Conservation (phyloP, 92 coral and sea anemone species). For the Pocillopora grandis region DNA sequence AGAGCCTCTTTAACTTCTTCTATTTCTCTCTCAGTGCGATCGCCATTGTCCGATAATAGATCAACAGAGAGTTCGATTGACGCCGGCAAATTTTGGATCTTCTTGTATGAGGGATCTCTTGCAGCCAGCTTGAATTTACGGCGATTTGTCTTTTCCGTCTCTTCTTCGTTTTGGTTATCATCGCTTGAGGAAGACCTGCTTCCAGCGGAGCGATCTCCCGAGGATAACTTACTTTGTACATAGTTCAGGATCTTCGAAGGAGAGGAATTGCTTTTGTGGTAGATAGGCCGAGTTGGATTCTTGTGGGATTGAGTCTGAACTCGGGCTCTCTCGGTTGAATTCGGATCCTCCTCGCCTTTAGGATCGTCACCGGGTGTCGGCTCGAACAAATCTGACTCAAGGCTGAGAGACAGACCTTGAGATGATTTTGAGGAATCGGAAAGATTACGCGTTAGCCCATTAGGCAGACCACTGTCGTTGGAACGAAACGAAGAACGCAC, state of each 20-base stretch:
- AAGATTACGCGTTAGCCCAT: not conserved
- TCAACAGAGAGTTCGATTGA: not conserved
- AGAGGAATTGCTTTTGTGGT: conserved; percentile 44
- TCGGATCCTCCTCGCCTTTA: conserved; percentile 5
- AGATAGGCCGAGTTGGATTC: conserved; percentile 38
- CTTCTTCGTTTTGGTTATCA: not conserved
- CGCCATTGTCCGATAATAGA: conserved; percentile 4
- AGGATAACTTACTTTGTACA: conserved; percentile 8
- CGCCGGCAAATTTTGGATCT: not conserved
- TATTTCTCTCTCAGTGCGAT: conserved; percentile 29
- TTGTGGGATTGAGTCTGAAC: not conserved
- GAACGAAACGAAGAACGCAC: conserved; percentile 36
- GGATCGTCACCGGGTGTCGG: not conserved
- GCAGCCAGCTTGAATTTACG: not conserved
- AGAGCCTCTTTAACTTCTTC: conserved; percentile 47
- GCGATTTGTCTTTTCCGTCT: not conserved
- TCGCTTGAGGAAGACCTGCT: conserved; percentile 8
- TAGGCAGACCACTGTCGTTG: conserved; percentile 10
- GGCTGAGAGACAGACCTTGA: conserved; percentile 3
- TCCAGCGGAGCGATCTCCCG: conserved; percentile 6
- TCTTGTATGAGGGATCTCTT: not conserved
- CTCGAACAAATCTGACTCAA: conserved; percentile 28
- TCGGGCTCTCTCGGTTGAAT: not conserved
- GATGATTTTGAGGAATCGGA: conserved; percentile 23
- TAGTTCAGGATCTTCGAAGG: conserved; percentile 41